Evolutionary conservation across 2,797 vertebrate genomes (phyloP).

Genomic region (Diplodus puntazzo): DNA sequence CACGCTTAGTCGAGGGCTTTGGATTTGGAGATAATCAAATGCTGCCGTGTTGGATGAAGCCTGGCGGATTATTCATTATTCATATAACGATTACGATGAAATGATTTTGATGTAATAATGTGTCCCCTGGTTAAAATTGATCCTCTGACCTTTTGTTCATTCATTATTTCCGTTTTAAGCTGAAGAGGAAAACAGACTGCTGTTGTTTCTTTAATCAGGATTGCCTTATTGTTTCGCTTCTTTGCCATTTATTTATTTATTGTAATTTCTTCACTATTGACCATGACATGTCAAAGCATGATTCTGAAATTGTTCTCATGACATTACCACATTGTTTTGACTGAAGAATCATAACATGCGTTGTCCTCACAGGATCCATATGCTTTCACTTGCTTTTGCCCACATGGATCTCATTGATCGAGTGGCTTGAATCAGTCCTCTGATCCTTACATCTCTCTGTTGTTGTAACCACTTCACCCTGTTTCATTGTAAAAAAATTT

Average conservation of each 20-base stretch:
- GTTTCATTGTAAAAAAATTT: constrained; percentile 16
- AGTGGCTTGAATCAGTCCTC: constrained; percentile 24
- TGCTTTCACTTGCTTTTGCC: constrained; percentile 44
- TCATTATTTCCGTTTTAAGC: constrained; percentile 27
- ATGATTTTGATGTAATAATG: constrained; percentile 24
- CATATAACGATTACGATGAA: constrained; percentile 28
- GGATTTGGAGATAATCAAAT: constrained; percentile 28
- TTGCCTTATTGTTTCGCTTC: neutral
- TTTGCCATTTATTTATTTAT: neutral
- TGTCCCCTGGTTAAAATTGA: neutral
- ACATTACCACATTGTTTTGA: constrained; percentile 1
- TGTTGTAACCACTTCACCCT: constrained; percentile 54
- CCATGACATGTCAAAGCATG: neutral
- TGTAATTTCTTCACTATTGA: neutral
- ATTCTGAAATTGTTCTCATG: neutral
- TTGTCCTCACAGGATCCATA: constrained; percentile 14
- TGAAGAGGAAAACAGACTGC: constrained; percentile 22
- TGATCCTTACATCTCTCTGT: constrained; percentile 33
- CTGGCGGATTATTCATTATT: constrained; percentile 14
- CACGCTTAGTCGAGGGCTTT: constrained; percentile 12
- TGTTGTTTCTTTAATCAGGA: constrained; percentile 3
- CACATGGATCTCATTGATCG: constrained; percentile 53
- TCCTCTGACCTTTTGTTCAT: constrained; percentile 31
- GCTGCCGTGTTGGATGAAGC: constrained; percentile 9
- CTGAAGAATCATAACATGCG: neutral